These are phyloP conservation scores for Dendrolimus pini DNA, from an alignment of 2,888 invertebrate genomes.

Conservation along the genomic window DNA sequence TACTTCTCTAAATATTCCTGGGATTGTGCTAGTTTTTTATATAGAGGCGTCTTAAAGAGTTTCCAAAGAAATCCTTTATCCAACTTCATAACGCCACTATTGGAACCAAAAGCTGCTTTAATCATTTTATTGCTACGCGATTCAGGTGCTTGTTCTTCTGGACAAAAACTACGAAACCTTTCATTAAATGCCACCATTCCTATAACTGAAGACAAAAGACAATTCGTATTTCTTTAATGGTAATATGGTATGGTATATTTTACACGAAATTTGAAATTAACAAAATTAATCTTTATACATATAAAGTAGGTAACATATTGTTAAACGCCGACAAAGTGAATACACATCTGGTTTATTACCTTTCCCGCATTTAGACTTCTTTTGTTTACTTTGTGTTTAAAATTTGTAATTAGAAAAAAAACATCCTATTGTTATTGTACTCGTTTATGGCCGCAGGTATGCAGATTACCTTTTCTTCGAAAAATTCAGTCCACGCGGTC, in stretches of 20 bases:
- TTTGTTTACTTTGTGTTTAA: too few species aligned
- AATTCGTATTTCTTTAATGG: neutral
- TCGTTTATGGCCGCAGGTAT: too few species aligned
- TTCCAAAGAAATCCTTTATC: constrained; percentile 86
- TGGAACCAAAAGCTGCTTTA: constrained; percentile 83
- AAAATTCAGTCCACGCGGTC: too few species aligned
- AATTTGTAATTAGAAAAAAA: too few species aligned
- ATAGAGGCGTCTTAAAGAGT: constrained; percentile 83
- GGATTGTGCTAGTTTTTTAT: constrained; percentile 79
- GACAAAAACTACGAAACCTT: constrained; percentile 80
- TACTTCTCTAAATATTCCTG: constrained; percentile 84
- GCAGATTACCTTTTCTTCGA: too few species aligned
- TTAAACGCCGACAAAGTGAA: too few species aligned
- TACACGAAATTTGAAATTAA: neutral
- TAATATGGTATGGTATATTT: neutral
- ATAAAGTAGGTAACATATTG: neutral
- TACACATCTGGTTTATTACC: too few species aligned
- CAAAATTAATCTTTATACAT: neutral
- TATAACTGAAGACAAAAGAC: constrained; percentile 77
- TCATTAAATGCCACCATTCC: constrained; percentile 83
- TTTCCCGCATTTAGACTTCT: too few species aligned
- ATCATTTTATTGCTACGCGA: constrained; percentile 83
- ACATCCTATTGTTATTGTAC: too few species aligned
- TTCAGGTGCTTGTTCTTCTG: constrained; percentile 69
- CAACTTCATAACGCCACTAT: constrained; percentile 80